Evolutionary conservation across 2,888 invertebrate genomes (phyloP), one percentile per base, ranked within the genome.

Genomic region (Arrhopalites spinosus): DNA sequence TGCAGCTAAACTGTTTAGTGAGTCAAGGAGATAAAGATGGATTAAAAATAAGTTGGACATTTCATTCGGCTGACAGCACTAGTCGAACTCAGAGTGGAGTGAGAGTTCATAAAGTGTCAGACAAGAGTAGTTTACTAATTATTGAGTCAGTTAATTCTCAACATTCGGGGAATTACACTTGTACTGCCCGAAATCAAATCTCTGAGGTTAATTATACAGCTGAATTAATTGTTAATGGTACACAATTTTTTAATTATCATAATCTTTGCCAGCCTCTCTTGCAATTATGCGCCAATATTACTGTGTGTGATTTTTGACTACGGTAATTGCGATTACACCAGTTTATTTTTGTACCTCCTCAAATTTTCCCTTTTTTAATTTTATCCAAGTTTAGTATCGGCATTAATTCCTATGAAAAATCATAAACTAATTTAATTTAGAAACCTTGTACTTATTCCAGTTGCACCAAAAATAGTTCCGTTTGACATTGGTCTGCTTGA

Each of bases 11-110:
- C 78, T 92, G 92, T 85, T 88, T 89, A 81, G 88, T 90, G 79
- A 89, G 89, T 84, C 92, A 92, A 85, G 93, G 94, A 77, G 94
- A 94, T 86, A 89, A 90, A 83, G 94, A 94, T 1, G 36, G 36
- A 7, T 87, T 95, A 78, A 89, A 88, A 79, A 90, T 94, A 78
- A 88, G 88, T 70, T 95, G 94, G 94, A 89, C 89, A 83, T 90
- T 92, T 85, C 91, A 93, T 84, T 90, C 89, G 74, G 86, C 85
- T 87, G 74, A 75, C 29, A 63, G 70, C 7, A 59, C 72, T 1
- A 74, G 64, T 23, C 64, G 68, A 27, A 71, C 72, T n/a, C 75
- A 78, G 50, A 36, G 66, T 15, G 75, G 75, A 15, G 70, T 69
- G 1, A 64, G 81, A 63, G 83, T 83, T 45, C 82, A 81, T 73